Conservation (phyloP, 2,797 vertebrate species). For the Microctenopoma lineatum region DNA sequence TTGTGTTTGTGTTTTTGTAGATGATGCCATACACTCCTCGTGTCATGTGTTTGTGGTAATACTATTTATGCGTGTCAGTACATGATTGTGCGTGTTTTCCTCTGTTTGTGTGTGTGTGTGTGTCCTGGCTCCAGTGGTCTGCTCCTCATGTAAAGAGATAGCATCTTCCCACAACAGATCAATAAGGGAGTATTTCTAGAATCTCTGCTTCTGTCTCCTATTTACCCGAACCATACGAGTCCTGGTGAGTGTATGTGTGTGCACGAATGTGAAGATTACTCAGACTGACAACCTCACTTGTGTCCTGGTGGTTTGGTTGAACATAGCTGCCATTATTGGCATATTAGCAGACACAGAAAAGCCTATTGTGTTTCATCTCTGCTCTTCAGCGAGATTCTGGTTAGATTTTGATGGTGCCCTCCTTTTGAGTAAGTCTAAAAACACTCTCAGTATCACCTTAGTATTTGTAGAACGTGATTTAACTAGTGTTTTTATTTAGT, state of each 20-base stretch:
- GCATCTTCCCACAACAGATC: constrained; percentile 80
- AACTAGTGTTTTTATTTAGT: constrained; percentile 47
- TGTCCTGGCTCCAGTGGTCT: constrained; percentile 77
- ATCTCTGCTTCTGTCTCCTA: constrained; percentile 62
- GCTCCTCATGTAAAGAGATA: constrained; percentile 76
- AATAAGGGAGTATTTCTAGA: constrained; percentile 78
- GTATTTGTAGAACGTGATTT: constrained; percentile 25
- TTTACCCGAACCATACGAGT: constrained; percentile 39
- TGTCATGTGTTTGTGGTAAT: constrained; percentile 56
- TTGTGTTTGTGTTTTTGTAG: constrained; percentile 48
- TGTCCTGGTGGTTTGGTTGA: constrained; percentile 46
- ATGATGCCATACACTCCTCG: constrained; percentile 42
- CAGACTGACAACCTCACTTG: constrained; percentile 64
- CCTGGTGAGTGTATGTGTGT: constrained; percentile 12
- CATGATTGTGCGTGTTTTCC: constrained; percentile 19
- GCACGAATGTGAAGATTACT: constrained; percentile 55
- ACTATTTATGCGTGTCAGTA: constrained; percentile 39
- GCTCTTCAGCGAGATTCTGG: constrained; percentile 15
- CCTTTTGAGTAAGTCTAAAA: constrained; percentile 54
- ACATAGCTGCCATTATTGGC: constrained; percentile 58
- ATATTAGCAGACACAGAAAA: constrained; percentile 56
- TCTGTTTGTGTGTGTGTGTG: constrained; percentile 22
- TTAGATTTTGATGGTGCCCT: constrained; percentile 47
- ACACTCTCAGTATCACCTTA: constrained; percentile 34
- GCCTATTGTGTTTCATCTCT: constrained; percentile 49